Conservation (phyloP, 2,888 invertebrate species). For the Cosmorhoe ocellata region DNA sequence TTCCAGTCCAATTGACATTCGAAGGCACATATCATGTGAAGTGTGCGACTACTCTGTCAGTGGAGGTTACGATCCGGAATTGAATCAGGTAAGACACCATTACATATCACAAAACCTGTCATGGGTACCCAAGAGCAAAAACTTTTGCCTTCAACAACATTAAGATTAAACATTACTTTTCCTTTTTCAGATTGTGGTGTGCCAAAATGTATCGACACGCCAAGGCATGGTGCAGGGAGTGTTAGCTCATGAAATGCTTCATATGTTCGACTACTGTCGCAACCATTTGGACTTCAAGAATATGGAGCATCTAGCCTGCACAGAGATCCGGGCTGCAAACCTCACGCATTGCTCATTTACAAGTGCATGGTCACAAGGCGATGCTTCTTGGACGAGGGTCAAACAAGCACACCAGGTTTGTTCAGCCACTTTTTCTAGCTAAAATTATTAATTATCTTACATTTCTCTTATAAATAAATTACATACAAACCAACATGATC, state of each 20-base stretch:
- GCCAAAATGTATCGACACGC: conserved; percentile 90
- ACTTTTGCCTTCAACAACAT: too few relatives aligned
- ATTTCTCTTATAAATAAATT: too few relatives aligned
- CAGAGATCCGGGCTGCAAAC: conserved; percentile 97
- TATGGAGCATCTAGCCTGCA: conserved; percentile 95
- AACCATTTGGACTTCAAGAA: conserved; percentile 94
- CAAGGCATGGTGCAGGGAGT: conserved; percentile 90
- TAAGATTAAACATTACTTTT: too few relatives aligned
- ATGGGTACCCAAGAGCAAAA: too few relatives aligned
- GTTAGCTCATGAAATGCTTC: conserved; percentile 95
- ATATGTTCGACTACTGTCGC: conserved; percentile 97
- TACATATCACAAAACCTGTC: too few relatives aligned
- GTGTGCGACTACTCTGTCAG: conserved; percentile 91
- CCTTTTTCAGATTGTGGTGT: conserved; percentile 89
- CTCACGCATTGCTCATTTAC: conserved; percentile 95
- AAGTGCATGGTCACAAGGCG: conserved; percentile 90
- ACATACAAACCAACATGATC: too few relatives aligned
- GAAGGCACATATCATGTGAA: conserved; percentile 96
- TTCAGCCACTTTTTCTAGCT: not conserved
- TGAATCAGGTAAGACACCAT: conserved; percentile 85
- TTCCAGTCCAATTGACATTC: conserved; percentile 90
- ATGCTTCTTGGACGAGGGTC: conserved; percentile 87
- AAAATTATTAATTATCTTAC: too few relatives aligned
- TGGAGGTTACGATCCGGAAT: conserved; percentile 94
- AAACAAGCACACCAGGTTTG: conserved; percentile 89